Conservation (phyloP, 2,113 vertebrate species). For the Hemicordylus capensis region DNA sequence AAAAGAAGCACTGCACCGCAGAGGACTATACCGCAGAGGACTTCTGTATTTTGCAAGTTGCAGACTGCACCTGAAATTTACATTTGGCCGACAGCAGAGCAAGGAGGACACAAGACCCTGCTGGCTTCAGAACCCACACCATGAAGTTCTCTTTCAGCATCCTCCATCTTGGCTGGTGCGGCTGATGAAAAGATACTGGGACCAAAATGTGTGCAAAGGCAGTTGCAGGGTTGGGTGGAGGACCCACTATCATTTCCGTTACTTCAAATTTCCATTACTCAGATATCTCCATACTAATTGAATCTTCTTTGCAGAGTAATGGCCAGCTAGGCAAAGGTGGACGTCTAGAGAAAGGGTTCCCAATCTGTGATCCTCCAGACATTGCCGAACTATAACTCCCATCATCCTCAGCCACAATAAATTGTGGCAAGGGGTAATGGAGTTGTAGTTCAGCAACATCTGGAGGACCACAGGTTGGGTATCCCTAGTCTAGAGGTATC, state of each 20-base stretch:
- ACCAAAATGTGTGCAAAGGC: background rate
- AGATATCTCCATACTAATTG: background rate
- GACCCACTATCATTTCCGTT: too few species aligned
- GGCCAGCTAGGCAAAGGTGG: background rate
- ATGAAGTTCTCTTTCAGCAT: background rate
- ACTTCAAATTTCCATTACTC: background rate
- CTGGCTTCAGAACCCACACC: background rate
- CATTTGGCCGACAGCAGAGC: background rate
- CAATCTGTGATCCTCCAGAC: too few species aligned
- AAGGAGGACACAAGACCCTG: background rate
- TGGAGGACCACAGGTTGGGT: too few species aligned
- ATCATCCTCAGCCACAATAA: too few species aligned
- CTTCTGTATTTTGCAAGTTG: background rate
- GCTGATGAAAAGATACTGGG: background rate
- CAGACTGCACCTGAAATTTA: background rate
- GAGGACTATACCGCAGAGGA: too few species aligned
- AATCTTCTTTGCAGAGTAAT: background rate
- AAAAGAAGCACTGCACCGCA: too few species aligned
- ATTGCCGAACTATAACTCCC: too few species aligned
- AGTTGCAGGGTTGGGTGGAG: background rate
- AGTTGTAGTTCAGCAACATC: too few species aligned
- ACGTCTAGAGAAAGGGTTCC: background rate
- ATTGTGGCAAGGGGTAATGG: too few species aligned
- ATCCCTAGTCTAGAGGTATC: too few species aligned
- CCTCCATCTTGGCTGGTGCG: background rate